Evolutionary conservation across 2,113 vertebrate genomes (phyloP), one percentile per base, ranked within the genome.

Genomic region (Dicrurus megarhynchus): DNA sequence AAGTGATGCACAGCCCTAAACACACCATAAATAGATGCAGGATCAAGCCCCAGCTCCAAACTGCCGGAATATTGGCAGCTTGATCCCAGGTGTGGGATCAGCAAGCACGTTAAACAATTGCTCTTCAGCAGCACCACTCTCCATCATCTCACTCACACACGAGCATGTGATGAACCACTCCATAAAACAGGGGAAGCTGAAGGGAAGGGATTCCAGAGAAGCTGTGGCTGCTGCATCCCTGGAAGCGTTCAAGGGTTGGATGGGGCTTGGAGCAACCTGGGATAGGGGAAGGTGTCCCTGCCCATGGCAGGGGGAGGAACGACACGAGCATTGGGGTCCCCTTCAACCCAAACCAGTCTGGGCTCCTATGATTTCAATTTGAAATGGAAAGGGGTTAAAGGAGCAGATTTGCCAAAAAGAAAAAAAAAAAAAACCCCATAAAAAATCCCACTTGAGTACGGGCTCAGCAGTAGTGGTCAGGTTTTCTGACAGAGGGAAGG

Each of bases 391-490:
- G 0, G 0, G 33, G 41, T 50, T 53, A 20, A 78, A 78, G 32
- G 27, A 91, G 41, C 33, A 47, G 16, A 44, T 69, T 44, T 35
- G 4, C 14, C 16, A 26, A 37, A 60, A 44, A 26, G 8, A 39
- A 15, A 23, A 9, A 18, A 74, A 35, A 13, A 18, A 90, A 23
- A 47, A 49, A 15, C 0, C 4, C 18, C 44, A 20, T 17, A 16
- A 23, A 24, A n/a, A 56, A 8, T 2, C 4, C 7, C 4, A 0
- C 13, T 3, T 10, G 7, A 20, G 27, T 1, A 4, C 0, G 0
- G 14, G 24, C 14, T 32, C 16, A 22, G 56, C 41, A 57, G 57
- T 13, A 61, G 11, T 17, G 1, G 28, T 10, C 52, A 35, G 63
- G 22, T 59, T 82, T 68, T 23, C 32, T 41, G 69, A 20, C 39